phyloP scores from a whole-genome alignment of 2,113 vertebrate genomes.

The Alces alces region DNA sequence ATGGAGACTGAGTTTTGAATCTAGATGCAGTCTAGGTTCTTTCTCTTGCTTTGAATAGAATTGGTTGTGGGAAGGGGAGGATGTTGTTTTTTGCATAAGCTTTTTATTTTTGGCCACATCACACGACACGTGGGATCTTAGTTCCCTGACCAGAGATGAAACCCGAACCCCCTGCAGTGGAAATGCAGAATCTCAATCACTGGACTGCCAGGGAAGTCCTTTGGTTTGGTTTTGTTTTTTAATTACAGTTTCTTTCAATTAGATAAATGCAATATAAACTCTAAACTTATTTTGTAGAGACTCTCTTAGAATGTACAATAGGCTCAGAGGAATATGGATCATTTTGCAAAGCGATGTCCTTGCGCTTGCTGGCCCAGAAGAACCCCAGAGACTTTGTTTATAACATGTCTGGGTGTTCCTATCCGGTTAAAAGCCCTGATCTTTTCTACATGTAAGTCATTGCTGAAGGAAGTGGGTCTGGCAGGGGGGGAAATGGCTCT shows the following conservation, averaged over 20 bases:
- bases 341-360: neutral
- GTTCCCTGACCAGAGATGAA: neutral
- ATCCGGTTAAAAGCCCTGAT: fast-evolving
- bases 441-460: neutral
- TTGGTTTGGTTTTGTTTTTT: neutral
- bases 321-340: neutral
- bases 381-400: neutral
- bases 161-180: neutral
- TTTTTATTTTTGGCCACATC: neutral
- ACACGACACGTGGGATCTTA: neutral
- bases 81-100: neutral
- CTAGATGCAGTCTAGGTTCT: neutral
- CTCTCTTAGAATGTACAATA: neutral
- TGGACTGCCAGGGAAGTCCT: neutral
- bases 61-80: neutral
- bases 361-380: neutral
- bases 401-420: neutral
- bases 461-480: neutral
- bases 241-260: neutral
- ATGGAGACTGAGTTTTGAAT: neutral
- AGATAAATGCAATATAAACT: neutral
- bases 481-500: neutral
- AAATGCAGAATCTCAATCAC: neutral
- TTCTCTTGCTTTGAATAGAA: neutral
- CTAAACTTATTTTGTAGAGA: neutral